phyloP scores from a whole-genome alignment of 2,888 invertebrate species.

The Crocallis elinguaria region DNA sequence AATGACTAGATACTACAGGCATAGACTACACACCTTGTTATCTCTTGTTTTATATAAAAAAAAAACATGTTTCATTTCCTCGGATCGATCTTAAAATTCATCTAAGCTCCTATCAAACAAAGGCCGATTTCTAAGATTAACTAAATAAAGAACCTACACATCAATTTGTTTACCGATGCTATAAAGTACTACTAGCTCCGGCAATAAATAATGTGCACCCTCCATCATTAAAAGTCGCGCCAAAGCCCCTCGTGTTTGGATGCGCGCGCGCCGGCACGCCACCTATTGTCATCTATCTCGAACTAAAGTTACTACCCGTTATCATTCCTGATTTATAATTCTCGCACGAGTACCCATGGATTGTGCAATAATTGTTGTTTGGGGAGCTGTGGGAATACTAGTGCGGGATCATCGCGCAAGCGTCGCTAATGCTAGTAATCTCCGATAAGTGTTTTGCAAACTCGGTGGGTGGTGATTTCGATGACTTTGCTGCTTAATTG shows the following conservation, averaged over 20 bases:
- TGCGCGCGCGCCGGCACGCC: slow-evolving; percentile 59
- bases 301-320: slow-evolving; percentile 72
- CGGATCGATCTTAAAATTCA: no score
- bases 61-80: no score
- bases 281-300: slow-evolving; percentile 61
- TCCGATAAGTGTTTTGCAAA: slow-evolving; percentile 44
- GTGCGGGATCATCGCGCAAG: slow-evolving; percentile 66
- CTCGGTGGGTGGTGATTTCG: slow-evolving; percentile 34
- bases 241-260: slow-evolving; percentile 8
- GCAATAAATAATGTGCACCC: not conserved
- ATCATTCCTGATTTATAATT: slow-evolving; percentile 66
- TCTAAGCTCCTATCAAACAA: no score
- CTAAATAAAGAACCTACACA: no score
- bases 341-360: slow-evolving; percentile 71
- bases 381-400: slow-evolving; percentile 65
- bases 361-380: slow-evolving; percentile 82
- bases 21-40: no score
- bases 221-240: not conserved
- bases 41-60: no score
- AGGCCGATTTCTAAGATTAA: no score
- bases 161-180: no score
- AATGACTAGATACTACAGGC: no score
- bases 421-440: slow-evolving; percentile 48
- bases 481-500: slow-evolving; percentile 18
- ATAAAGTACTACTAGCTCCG: no score